Percentiles rank a stretch among this genome's conserved stretches.
phyloP scores from a whole-genome alignment of 2,113 vertebrate genomes.

The Kryptolebias marmoratus region DNA sequence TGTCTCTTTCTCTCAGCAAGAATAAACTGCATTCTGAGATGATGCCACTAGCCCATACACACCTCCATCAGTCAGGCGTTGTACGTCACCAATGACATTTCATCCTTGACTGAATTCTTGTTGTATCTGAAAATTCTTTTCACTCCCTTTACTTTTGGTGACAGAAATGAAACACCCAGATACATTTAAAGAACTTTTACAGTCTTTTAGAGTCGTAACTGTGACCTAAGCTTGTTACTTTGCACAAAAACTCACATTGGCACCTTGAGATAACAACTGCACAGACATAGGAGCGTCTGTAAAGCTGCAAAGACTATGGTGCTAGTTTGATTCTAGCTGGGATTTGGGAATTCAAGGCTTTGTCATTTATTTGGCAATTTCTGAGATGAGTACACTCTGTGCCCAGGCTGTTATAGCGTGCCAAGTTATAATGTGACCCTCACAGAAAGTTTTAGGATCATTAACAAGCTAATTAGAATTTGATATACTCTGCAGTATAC shows the following conservation, averaged over 20 bases:
- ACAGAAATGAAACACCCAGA: conserved; percentile 39
- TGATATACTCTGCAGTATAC: not conserved
- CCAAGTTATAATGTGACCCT: not conserved
- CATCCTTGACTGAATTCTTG: conserved; percentile 14
- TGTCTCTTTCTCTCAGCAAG: conserved; percentile 14
- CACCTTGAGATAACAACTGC: no score
- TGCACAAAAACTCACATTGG: not conserved
- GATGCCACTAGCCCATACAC: conserved; percentile 26
- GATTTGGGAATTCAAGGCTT: not conserved
- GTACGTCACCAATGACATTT: conserved; percentile 34
- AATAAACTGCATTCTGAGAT: conserved; percentile 49
- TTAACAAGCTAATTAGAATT: conserved; percentile 1
- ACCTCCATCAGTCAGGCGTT: conserved; percentile 23
- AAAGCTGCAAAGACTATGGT: not conserved
- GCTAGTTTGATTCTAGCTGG: not conserved
- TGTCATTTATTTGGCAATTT: conserved; percentile 7
- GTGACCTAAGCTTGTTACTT: no score
- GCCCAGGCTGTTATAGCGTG: conserved; percentile 28
- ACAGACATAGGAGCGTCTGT: no score
- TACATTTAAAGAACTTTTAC: conserved; percentile 23
- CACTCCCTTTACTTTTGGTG: not conserved
- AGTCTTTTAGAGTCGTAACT: no score
- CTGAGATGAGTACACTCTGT: conserved; percentile 35
- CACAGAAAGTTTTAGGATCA: not conserved
- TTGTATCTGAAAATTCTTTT: conserved; percentile 19